Conservation (phyloP, 92 coral and sea anemone genomes). For the Heteractis magnifica region DNA sequence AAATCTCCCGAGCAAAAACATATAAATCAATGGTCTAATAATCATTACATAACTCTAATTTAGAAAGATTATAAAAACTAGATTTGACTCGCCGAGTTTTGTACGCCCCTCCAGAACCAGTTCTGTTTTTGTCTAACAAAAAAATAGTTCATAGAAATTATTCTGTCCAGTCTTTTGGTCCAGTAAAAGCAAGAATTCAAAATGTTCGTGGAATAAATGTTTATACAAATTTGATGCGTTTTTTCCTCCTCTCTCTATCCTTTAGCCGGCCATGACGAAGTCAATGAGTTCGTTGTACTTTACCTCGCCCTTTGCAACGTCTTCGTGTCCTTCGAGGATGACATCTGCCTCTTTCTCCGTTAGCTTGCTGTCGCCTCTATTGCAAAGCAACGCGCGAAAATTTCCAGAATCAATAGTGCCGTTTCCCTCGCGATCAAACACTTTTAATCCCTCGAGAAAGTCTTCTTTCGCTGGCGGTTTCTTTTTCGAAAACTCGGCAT, state of each 20-base stretch:
- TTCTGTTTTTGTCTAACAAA: neutral
- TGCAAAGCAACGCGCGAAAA: conserved; percentile 72
- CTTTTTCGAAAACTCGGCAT: conserved; percentile 69
- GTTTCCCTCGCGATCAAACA: conserved; percentile 89
- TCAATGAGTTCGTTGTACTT: conserved; percentile 91
- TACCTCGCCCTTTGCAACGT: conserved; percentile 67
- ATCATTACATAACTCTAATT: too few relatives aligned
- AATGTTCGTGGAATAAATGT: conserved; percentile 22
- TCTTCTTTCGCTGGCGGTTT: conserved; percentile 80
- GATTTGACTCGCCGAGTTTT: too few relatives aligned
- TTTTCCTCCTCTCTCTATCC: neutral
- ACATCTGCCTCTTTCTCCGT: conserved; percentile 74
- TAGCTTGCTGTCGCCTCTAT: conserved; percentile 71
- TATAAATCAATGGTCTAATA: neutral
- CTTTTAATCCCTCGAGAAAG: conserved; percentile 90
- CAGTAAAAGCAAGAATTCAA: neutral
- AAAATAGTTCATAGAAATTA: neutral
- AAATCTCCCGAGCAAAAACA: neutral
- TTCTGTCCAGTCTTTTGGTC: neutral
- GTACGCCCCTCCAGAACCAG: neutral
- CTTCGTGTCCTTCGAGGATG: conserved; percentile 76
- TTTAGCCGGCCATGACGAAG: conserved; percentile 74
- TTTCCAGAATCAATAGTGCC: conserved; percentile 86
- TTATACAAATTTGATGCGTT: neutral
- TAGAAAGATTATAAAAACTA: too few relatives aligned